A percentile compares a stretch with the other conserved stretches of the same genome.
These are phyloP conservation scores for Aplidium turbinatum DNA, from an alignment of 23 tunicate genomes.

Conservation along the genomic window DNA sequence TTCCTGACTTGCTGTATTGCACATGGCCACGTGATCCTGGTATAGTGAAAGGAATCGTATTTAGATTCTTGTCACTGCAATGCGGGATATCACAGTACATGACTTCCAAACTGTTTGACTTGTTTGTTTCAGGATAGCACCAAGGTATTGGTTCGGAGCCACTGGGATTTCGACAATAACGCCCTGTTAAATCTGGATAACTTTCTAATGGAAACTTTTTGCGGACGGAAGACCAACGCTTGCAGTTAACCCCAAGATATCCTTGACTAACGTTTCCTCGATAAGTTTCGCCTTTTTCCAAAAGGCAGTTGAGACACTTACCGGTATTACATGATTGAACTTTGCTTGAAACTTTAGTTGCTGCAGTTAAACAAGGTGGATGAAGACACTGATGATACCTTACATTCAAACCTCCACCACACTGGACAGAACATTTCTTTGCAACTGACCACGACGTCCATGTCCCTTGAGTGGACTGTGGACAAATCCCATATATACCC, in stretches of 20 bases:
- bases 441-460: slow-evolving; percentile 51
- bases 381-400: slow-evolving; percentile 45
- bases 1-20: slow-evolving; percentile 3
- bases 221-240: slow-evolving; percentile 31
- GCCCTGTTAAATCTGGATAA: slow-evolving; percentile 24
- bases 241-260: slow-evolving; percentile 37
- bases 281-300: slow-evolving; percentile 49
- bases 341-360: not conserved
- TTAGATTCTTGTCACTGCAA: slow-evolving; percentile 20
- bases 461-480: slow-evolving; percentile 46
- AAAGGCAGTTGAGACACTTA: slow-evolving; percentile 47
- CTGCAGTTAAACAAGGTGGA: slow-evolving; percentile 52
- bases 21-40: slow-evolving; percentile 4
- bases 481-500: slow-evolving; percentile 57
- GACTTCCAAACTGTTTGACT: not conserved
- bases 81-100: slow-evolving; percentile 42
- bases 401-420: slow-evolving; percentile 69
- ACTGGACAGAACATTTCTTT: slow-evolving; percentile 41
- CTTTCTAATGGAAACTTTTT: slow-evolving; percentile 28
- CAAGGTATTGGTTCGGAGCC: slow-evolving; percentile 49
- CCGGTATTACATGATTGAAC: slow-evolving; percentile 52
- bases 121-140: slow-evolving; percentile 40
- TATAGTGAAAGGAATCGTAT: slow-evolving; percentile 64
- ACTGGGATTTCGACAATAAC: slow-evolving; percentile 76
- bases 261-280: slow-evolving; percentile 39